Evolutionary conservation across 2,888 invertebrate genomes (phyloP), one percentile per base, ranked within the genome.

Genomic region (Philaethria dido): DNA sequence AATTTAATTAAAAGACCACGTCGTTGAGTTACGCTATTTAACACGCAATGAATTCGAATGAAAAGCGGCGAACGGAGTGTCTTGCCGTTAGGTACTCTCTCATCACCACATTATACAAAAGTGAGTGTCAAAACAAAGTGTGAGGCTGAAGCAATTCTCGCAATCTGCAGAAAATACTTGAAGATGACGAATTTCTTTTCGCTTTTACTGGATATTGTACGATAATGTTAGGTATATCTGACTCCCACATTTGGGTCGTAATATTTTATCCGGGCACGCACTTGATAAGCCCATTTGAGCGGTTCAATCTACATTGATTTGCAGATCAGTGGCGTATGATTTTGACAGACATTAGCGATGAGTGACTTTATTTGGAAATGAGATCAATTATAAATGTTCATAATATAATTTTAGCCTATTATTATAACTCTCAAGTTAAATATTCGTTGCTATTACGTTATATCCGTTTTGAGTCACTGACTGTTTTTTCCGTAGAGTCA

Each of bases 201-300:
- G 8, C 55, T 57, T 55, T 9, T 4, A 39, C 20, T 55, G 39
- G 39, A 39, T n/a, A 1, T 22, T 22, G 65, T 69, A 65, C 70
- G 64, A 70, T 70, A 68, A 71, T 65, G 72, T 72, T 71, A 66
- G 72, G 68, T 70, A 71, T 69, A 71, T 69, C 63, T 75, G 75
- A 75, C 70, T 73, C 70, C 64, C 72, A 69, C 71, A 73, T 77
- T 73, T 74, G 66, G 75, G 74, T 77, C 74, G 74, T 74, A 74
- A 73, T 77, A 76, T 72, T 76, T 75, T 73, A 75, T 74, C 71
- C 62, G 42, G 50, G 47, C 42, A 69, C 48, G 64, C 63, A 66
- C 60, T 62, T 47, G 52, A 64, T 50, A 59, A 55, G 48, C 18
- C 50, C 44, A 9, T 52, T 63, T 47, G 39, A 20, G 39, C 36